Base-by-base conservation (phyloP, 2,888 invertebrate genomes). In the Cabera pusaria region DNA sequence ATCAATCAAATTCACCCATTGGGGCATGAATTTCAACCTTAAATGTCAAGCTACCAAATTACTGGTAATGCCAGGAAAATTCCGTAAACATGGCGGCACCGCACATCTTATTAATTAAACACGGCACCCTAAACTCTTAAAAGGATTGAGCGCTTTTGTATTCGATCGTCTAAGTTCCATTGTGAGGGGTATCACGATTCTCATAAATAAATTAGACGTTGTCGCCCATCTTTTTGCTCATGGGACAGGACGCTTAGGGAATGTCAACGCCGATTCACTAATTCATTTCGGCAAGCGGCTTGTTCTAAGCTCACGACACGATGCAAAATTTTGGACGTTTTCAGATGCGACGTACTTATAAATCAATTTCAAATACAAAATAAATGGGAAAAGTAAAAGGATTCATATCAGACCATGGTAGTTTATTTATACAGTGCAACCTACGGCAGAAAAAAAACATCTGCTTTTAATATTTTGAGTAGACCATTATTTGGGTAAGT, bases 141-240 rank as follows among this genome's bases (percentile, higher is more conserved):
- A 61, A 64, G 59, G 58, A 61, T 55, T 62, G 53, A 40, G 60
- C 52, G 60, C 62, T 63, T 65, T 62, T 63, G 70, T 68, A 58
- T 60, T 56, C 49, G 41, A 67, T 68, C 63, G 62, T 60, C 72
- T 67, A 72, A 70, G 56, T 53, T 31, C 62, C 70, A 73, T 78
- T 76, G 76, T 73, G 57, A 62, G 52, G 57, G 56, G 54, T 64
- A 59, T 64, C 59, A 62, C 43, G 78, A 68, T 65, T 80, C 82
- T 86, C 79, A 85, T 86, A 82, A 82, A 85, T 85, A 85, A 83
- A 84, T 83, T 83, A 81, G 68, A 59, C 65, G 57, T 73, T 67
- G 70, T 65, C 63, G 62, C 59, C 56, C 57, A 59, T 69, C 72
- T 86, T 86, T 85, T 86, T 82, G 70, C 59, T 66, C 60, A 48